A percentile compares a stretch with the other conserved stretches of the same genome.
These are phyloP conservation scores for Silurus meridionalis DNA, from an alignment of 2,113 vertebrate genomes.

Conservation along the genomic window DNA sequence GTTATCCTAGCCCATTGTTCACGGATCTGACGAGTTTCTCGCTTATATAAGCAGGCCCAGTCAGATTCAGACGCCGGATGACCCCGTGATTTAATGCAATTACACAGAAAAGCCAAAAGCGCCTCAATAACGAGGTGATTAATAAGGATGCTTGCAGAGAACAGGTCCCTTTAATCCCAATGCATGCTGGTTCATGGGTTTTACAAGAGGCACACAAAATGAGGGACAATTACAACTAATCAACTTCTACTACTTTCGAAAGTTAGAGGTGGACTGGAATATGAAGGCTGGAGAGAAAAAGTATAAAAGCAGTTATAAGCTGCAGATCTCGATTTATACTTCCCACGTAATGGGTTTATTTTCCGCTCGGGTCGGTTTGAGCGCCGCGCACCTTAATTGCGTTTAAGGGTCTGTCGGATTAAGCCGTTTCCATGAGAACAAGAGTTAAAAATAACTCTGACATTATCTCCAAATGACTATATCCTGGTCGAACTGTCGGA, in stretches of 20 bases:
- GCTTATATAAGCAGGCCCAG: constrained; percentile 47
- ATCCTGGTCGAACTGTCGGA: neutral
- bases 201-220: constrained; percentile 1
- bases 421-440: constrained; percentile 33
- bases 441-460: constrained; percentile 27
- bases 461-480: constrained; percentile 29
- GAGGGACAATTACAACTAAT: constrained; percentile 44
- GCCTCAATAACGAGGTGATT: constrained; percentile 45
- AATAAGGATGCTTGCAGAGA: constrained; percentile 37
- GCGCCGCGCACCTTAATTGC: constrained; percentile 1
- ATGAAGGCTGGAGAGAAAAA: neutral
- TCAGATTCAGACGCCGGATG: constrained; percentile 48
- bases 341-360: constrained; percentile 19
- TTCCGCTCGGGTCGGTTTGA: constrained; percentile 27
- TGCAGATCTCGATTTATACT: neutral
- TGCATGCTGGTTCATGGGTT: constrained; percentile 20
- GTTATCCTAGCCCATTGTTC: constrained; percentile 21
- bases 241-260: constrained; percentile 30
- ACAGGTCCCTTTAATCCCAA: constrained; percentile 40
- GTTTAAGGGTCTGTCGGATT: constrained; percentile 31
- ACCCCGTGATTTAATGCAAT: constrained; percentile 48
- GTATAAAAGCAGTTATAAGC: constrained; percentile 35
- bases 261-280: neutral
- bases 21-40: constrained; percentile 13
- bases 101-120: constrained; percentile 39